Evolutionary conservation across 2,797 vertebrate genomes (phyloP).

Genomic region (Loris lydekkerianus): DNA sequence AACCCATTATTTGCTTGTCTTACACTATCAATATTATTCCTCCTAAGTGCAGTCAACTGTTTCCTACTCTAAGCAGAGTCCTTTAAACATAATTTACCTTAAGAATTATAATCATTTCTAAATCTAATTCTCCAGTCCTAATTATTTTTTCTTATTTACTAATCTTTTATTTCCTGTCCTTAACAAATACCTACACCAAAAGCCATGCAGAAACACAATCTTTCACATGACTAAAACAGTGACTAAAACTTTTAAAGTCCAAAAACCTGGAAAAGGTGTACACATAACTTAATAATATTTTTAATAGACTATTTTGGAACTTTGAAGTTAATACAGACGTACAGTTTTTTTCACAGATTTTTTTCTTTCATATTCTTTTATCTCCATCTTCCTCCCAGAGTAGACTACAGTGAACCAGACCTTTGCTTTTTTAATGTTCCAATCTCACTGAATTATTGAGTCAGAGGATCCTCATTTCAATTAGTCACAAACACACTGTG

Average conservation of each 20-base stretch:
- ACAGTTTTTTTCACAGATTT: background rate
- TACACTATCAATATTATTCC: background rate
- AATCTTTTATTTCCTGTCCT: background rate
- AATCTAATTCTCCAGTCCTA: background rate
- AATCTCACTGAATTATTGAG: background rate
- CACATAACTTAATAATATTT: background rate
- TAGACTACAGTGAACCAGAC: background rate
- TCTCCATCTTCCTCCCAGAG: background rate
- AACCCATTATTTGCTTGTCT: background rate
- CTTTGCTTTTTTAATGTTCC: background rate
- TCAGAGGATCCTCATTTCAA: background rate
- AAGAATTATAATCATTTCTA: background rate
- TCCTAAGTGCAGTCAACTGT: background rate
- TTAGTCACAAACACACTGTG: background rate
- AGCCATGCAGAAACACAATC: background rate
- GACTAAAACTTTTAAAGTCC: background rate
- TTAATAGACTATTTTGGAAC: background rate
- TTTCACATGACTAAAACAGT: background rate
- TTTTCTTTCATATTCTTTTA: background rate
- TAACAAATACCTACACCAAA: background rate
- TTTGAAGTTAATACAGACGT: background rate
- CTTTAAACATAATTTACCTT: background rate
- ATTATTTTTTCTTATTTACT: conserved; percentile 14
- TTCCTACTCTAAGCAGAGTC: background rate
- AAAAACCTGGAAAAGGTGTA: background rate